Base-by-base conservation (phyloP, 2,888 invertebrate species). In the Dryobota labecula region DNA sequence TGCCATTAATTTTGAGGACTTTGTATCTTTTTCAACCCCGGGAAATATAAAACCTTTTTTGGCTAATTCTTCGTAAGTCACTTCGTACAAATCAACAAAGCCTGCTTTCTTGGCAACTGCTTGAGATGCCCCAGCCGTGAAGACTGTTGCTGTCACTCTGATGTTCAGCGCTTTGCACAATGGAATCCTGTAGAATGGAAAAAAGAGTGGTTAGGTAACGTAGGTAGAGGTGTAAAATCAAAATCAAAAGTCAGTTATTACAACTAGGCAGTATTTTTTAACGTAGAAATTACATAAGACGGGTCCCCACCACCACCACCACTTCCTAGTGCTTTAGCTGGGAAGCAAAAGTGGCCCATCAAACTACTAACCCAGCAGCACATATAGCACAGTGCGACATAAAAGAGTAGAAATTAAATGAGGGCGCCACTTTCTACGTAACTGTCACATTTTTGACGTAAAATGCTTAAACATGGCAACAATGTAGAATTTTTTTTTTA, bases 71-170 rank as follows among this genome's bases (percentile, higher is more conserved):
- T 94, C 94, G 70, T 96, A 96, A 0, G 93, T 89, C 33, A 96
- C 91, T 76, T 94, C 93, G 64, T 82, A 92, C 0, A 96, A 77
- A 20, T 92, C 93, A 36, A 90, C 82, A 78, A 96, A 96, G 1
- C 96, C 96, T 0, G 94, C 95, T 76, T 94, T 96, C 77, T 91
- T 92, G 1, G 96, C 96, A 2, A 96, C 92, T 0, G 92, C 91
- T 82, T 96, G 96, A 0, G 96, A 96, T 0, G 94, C 94, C 0
- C 92, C 94, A 0, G 96, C 96, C 0, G 96, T 96, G 89, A 96
- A 96, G 0, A 95, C 94, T 0, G 96, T 96, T 0, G 93, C 94
- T 2, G 96, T 96, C 1, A 96, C 92, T 66, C 92, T 94, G 27
- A 96, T 83, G 20, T 91, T 92, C 0, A 96, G 85, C 0, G 96